A percentile compares a stretch with the other conserved stretches of the same genome.
These are phyloP conservation scores for Neodiprion pinetum DNA, from an alignment of 1,140 invertebrate species.

Conservation along the genomic window DNA sequence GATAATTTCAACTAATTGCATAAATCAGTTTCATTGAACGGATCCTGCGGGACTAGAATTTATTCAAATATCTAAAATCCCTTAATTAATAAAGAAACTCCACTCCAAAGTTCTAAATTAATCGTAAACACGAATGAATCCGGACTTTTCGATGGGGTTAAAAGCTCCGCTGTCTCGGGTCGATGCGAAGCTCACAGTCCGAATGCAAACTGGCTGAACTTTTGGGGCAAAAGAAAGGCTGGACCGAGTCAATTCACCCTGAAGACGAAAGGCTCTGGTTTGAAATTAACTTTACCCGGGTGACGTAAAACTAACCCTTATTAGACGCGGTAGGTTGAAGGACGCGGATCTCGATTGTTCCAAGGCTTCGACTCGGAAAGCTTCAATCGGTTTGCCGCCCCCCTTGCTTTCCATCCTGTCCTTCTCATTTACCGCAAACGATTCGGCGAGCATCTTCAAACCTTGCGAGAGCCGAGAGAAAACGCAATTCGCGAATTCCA, in stretches of 20 bases:
- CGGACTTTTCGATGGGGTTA: background rate
- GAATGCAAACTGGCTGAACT: background rate
- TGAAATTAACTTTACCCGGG: conserved; percentile 34
- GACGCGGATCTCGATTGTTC: background rate
- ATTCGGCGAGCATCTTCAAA: no score
- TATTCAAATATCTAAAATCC: no score
- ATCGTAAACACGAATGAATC: no score
- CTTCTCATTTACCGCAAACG: no score
- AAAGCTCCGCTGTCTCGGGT: background rate
- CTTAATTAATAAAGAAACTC: no score
- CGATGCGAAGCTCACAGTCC: background rate
- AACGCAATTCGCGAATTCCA: no score
- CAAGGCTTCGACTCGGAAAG: background rate
- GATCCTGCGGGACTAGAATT: no score
- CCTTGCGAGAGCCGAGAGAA: no score
- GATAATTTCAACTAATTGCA: no score
- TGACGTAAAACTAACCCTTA: conserved; percentile 36
- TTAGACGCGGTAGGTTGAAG: conserved; percentile 31
- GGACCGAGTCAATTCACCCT: conserved; percentile 1
- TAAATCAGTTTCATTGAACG: no score
- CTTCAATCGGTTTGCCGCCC: background rate
- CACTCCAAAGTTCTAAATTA: no score
- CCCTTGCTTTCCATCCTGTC: no score
- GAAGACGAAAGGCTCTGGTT: background rate
- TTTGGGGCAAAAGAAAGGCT: background rate